Evolutionary conservation across 1,140 invertebrate genomes (phyloP), one percentile per base, ranked within the genome.

Genomic region (Dreissena rostriformis): DNA sequence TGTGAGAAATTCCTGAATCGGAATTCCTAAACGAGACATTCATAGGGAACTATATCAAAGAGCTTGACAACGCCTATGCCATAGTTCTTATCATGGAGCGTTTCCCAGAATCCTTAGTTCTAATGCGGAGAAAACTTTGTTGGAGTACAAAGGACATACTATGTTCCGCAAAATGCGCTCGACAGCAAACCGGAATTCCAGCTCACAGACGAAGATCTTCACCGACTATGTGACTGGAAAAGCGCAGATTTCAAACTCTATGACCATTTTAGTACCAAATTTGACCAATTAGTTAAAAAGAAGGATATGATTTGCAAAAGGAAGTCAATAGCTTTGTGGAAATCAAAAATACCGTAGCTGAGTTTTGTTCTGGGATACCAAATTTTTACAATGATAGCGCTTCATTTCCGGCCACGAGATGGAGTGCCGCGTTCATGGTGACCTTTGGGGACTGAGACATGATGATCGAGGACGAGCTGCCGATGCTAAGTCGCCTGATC

Each of bases 81-180:
- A 71, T 92, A 8, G 86, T 92, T 0, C 88, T 92, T 86, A 80
- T 92, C 14, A 88, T 90, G 84, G 91, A 92, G 70, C 82, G 88
- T 71, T 91, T 92, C 57, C 86, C 89, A 49, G 92, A 92, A 82
- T 92, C 91, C 0, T 75, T 92, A 0, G 83, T 92, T 2, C 72
- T 92, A 14, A 65, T 92, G 24, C 88, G 86, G 49, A 81, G 89
- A 53, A 66, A 75, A 26, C 73, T 92, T 67, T 91, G 92, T 81
- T 92, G 92, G 92, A 81, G 84, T 6, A 68, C 88, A 0, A 86
- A 90, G 83, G 92, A 92, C 66, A 88, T 92, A 39, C 53, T 92
- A 90, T 76, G 87, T 91, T 26, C 86, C 88, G 14, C 76, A 89
- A 12, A 92, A 92, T 73, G 79, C 70, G 0, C 87, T 88, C 63